These are phyloP conservation scores for Anisognathus igniventris DNA, from an alignment of 2,797 vertebrate genomes.

Conservation along the genomic window DNA sequence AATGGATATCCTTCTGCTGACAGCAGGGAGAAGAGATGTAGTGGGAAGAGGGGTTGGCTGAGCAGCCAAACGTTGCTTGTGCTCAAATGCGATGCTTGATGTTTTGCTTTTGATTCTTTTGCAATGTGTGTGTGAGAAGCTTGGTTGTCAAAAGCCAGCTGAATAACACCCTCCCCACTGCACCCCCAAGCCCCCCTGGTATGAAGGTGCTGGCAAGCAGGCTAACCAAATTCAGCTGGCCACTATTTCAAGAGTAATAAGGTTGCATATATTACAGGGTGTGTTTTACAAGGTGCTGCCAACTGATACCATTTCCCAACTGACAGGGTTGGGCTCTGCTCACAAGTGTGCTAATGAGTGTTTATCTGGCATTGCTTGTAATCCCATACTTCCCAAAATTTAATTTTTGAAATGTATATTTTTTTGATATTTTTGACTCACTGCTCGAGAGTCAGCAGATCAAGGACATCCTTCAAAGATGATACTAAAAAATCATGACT, in stretches of 20 bases:
- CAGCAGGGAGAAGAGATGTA: background rate
- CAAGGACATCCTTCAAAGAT: background rate
- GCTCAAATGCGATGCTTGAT: background rate
- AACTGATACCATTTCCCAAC: background rate
- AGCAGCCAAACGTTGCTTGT: background rate
- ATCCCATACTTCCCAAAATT: background rate
- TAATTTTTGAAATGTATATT: background rate
- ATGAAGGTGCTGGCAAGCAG: background rate
- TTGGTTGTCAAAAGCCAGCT: background rate
- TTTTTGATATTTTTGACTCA: background rate
- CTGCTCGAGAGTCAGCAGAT: background rate
- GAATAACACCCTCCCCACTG: background rate
- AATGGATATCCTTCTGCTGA: background rate
- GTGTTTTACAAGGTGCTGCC: background rate
- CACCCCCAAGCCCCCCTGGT: accelerated
- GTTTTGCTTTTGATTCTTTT: background rate
- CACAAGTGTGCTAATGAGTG: background rate
- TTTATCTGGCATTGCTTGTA: background rate
- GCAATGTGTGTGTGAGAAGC: background rate
- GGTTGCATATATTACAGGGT: accelerated
- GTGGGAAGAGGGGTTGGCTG: background rate
- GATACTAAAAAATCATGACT: background rate
- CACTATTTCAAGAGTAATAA: background rate
- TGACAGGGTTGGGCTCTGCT: background rate
- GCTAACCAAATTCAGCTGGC: background rate